These are phyloP conservation scores for Hemicordylus capensis DNA, from an alignment of 2,113 vertebrate genomes.

Conservation along the genomic window DNA sequence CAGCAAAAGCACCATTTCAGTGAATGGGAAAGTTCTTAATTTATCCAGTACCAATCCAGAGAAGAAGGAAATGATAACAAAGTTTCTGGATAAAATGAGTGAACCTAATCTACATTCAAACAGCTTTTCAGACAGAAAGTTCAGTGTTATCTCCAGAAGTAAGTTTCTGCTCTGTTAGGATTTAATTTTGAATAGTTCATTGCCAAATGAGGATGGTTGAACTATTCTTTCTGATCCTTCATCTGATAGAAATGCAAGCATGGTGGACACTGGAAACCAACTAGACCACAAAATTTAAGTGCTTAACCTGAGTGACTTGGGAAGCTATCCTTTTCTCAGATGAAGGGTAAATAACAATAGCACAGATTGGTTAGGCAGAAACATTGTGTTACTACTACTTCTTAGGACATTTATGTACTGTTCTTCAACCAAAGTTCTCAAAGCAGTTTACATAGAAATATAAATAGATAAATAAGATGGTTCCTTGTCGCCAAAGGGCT, in stretches of 20 bases:
- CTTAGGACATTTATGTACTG: no score
- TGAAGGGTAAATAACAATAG: background rate
- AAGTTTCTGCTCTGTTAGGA: constrained; percentile 19
- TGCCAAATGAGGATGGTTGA: no score
- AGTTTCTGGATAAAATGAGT: constrained; percentile 75
- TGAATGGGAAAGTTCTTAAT: constrained; percentile 71
- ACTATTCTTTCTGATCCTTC: background rate
- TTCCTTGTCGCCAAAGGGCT: no score
- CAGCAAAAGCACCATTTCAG: constrained; percentile 67
- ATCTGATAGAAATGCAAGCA: background rate
- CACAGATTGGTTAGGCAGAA: no score
- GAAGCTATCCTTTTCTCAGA: background rate
- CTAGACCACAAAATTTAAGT: background rate
- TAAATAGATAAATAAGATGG: no score
- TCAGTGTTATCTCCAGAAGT: constrained; percentile 71
- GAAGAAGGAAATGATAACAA: constrained; percentile 70
- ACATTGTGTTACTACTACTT: no score
- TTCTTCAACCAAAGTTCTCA: no score
- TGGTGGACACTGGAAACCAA: background rate
- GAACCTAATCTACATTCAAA: constrained; percentile 60
- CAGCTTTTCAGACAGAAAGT: constrained; percentile 69
- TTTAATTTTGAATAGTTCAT: background rate
- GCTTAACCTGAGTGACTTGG: background rate
- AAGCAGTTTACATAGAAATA: no score
- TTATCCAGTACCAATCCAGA: constrained; percentile 68